These are phyloP conservation scores for Anguilla pacifica DNA, from an alignment of 2,797 vertebrate species.

Conservation along the genomic window DNA sequence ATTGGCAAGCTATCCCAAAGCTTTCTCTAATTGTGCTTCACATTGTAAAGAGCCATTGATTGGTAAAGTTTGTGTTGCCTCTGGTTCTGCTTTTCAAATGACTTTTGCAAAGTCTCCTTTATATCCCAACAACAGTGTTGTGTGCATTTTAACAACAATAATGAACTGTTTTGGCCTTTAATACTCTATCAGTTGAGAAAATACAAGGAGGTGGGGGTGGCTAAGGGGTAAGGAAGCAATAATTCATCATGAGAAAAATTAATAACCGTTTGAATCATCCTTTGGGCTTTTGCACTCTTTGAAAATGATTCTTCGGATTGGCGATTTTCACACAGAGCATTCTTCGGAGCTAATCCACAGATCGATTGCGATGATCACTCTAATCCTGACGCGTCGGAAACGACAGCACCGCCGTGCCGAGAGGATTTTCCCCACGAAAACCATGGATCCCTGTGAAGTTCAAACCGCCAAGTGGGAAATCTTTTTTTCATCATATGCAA, in stretches of 20 bases:
- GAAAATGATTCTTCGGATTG: constrained; percentile 42
- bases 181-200: constrained; percentile 32
- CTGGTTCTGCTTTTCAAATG: too few species aligned
- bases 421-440: constrained; percentile 43
- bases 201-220: not conserved
- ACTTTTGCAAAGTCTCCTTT: too few species aligned
- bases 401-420: constrained; percentile 47
- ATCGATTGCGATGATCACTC: constrained; percentile 58
- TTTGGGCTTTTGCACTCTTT: constrained; percentile 34
- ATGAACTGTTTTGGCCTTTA: constrained; percentile 1
- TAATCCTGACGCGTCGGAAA: constrained; percentile 59
- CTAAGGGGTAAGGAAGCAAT: constrained; percentile 44
- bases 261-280: constrained; percentile 41
- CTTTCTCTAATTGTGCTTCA: too few species aligned
- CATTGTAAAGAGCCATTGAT: too few species aligned
- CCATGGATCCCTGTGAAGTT: constrained; percentile 22
- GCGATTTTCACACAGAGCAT: constrained; percentile 37
- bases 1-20: too few species aligned
- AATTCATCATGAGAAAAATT: constrained; percentile 25
- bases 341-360: constrained; percentile 58
- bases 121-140: too few species aligned
- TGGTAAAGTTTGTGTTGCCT: too few species aligned
- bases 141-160: too few species aligned
- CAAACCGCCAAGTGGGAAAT: constrained; percentile 25
- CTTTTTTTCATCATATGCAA: constrained; percentile 11